Conservation (phyloP, 2,113 vertebrate species). For the Etia nguti region DNA sequence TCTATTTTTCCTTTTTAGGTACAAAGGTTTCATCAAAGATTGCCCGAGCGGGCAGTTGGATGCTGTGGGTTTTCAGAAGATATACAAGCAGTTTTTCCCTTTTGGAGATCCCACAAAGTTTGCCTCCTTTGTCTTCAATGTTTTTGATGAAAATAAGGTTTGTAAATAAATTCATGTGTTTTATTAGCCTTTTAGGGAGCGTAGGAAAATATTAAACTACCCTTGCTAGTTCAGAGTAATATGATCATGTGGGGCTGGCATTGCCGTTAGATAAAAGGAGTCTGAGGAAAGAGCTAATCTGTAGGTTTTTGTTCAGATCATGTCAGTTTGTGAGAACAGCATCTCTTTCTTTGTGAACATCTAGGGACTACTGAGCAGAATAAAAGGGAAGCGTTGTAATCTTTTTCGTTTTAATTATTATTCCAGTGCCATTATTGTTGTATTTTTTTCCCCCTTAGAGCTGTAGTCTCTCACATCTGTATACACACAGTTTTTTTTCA, state of each 20-base stretch:
- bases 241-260: not conserved
- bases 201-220: not conserved
- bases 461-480: not conserved
- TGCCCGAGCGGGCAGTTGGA: conserved; percentile 95
- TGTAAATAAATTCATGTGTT: not conserved
- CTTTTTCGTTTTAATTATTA: not conserved
- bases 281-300: not conserved
- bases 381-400: not conserved
- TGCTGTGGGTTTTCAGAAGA: conserved; percentile 92
- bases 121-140: conserved; percentile 94
- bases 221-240: not conserved
- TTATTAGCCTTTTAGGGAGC: not conserved
- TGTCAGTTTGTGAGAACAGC: not conserved
- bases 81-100: conserved; percentile 97
- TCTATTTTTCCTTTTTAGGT: conserved; percentile 72
- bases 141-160: conserved; percentile 97
- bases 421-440: not conserved
- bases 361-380: not conserved
- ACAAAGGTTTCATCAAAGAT: conserved; percentile 97
- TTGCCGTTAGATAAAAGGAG: not conserved
- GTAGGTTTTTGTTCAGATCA: not conserved
- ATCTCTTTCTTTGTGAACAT: not conserved
- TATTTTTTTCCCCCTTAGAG: not conserved
- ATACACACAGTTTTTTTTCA: not conserved
- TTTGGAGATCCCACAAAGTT: conserved; percentile 96